Evolutionary conservation across 2,797 vertebrate genomes (phyloP), one percentile per base, ranked within the genome.

Genomic region (Sebastes ruberrimus): DNA sequence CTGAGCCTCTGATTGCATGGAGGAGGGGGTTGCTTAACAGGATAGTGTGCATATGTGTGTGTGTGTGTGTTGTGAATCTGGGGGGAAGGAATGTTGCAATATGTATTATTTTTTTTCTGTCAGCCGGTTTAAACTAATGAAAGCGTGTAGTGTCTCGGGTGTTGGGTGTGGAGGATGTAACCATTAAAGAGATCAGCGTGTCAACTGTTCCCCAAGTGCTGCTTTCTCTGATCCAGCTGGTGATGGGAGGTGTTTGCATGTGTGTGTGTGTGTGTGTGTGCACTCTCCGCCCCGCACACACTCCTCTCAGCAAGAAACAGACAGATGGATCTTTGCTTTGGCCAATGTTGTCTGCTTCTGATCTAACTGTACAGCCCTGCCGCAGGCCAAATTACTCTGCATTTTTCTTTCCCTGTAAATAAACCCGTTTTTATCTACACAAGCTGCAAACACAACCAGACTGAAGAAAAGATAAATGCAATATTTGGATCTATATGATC

Each of bases 1-100:
- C 96, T 95, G 95, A 96, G 94, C 92, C 89, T 90, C 92, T 92
- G 94, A 96, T 94, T 96, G 93, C 94, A 94, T 95, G 89, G 93
- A 95, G 92, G 86, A 80, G 92, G 80, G 78, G 72, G 76, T 18
- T 86, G 71, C 82, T 83, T 91, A 84, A 86, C 82, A 87, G 91
- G 92, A 92, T 89, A 90, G 90, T 86, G 84, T 76, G 79, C 86
- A 80, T 70, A 60, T 81, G 75, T 25, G 56, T 65, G 1, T 74
- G 1, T 74, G 81, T 84, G 68, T 78, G 46, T 82, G 82, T 78
- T 85, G 74, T 18, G 20, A 76, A 80, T 90, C 64, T 78, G 74
- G 71, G 46, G 32, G 85, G 81, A 30, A 70, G 82, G 79, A 87
- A 88, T 90, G 84, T 82, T 86, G 84, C 83, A 83, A 82, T 87